Evolutionary conservation across 2,113 vertebrate genomes (phyloP).

Genomic region (Elephantulus edwardii): DNA sequence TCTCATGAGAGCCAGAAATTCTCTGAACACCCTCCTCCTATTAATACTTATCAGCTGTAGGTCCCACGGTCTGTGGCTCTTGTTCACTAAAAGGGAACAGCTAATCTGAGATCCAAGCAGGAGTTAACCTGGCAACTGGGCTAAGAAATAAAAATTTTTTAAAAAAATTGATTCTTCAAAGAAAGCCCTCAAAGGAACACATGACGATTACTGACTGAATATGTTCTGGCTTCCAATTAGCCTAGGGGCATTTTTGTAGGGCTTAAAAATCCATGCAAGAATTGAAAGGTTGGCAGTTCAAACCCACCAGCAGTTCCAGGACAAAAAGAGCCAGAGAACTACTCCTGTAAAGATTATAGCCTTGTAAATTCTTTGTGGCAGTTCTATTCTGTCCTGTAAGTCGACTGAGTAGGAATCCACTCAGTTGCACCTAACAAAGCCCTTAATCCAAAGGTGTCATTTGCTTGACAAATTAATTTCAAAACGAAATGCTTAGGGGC

Average conservation of each 20-base stretch:
- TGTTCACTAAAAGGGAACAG: neutral
- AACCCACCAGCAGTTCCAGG: neutral
- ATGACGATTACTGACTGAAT: neutral
- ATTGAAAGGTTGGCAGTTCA: neutral
- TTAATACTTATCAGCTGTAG: neutral
- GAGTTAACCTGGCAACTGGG: neutral
- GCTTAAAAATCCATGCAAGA: too few relatives aligned
- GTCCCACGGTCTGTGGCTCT: neutral
- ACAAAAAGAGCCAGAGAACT: neutral
- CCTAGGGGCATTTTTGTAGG: neutral
- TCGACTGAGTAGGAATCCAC: neutral
- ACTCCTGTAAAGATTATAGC: neutral
- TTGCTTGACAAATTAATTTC: neutral
- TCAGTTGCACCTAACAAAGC: neutral
- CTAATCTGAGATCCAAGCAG: neutral
- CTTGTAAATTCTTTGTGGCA: neutral
- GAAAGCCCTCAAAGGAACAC: neutral
- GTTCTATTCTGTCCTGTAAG: neutral
- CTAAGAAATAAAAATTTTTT: too few relatives aligned
- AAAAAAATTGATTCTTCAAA: neutral
- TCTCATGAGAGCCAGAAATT: neutral
- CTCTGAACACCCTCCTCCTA: neutral
- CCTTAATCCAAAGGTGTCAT: neutral
- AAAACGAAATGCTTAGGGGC: neutral
- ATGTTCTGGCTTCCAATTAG: neutral